These are phyloP conservation scores for Cephalopterus ornatus DNA, from an alignment of 2,113 vertebrate species.

Conservation along the genomic window DNA sequence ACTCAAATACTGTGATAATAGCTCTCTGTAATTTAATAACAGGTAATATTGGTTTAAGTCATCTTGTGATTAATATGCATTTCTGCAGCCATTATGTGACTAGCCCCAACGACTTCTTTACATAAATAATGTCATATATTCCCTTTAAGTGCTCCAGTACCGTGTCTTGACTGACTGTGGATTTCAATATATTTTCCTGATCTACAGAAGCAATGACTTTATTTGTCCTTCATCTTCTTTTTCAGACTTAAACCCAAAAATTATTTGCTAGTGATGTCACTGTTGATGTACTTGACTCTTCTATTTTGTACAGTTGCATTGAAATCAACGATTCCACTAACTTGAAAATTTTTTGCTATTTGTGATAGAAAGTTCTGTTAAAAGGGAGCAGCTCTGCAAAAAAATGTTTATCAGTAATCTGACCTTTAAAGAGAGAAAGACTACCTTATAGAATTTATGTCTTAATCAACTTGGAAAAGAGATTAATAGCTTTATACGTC, in stretches of 20 bases:
- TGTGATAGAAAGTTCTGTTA: not conserved
- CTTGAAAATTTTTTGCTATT: not conserved
- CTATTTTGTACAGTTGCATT: not conserved
- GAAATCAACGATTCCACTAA: not conserved
- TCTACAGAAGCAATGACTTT: not conserved
- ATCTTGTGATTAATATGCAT: not conserved
- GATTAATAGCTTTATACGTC: not conserved
- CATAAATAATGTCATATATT: not conserved
- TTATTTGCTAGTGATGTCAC: not conserved
- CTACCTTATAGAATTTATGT: not conserved
- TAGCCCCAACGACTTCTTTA: not conserved
- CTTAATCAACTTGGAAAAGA: not conserved
- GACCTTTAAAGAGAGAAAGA: not conserved
- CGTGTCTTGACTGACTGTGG: not conserved
- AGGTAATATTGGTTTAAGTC: not conserved
- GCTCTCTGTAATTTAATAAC: not conserved
- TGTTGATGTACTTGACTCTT: not conserved
- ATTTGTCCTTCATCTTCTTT: not conserved
- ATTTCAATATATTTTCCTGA: not conserved
- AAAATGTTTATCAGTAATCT: not conserved
- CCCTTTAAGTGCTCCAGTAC: not conserved
- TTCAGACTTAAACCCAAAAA: not conserved
- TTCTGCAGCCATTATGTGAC: not conserved
- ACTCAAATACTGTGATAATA: not conserved
- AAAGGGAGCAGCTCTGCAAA: not conserved